These are phyloP conservation scores for Bimastos eiseni DNA, from an alignment of 2,888 invertebrate genomes.

Conservation along the genomic window DNA sequence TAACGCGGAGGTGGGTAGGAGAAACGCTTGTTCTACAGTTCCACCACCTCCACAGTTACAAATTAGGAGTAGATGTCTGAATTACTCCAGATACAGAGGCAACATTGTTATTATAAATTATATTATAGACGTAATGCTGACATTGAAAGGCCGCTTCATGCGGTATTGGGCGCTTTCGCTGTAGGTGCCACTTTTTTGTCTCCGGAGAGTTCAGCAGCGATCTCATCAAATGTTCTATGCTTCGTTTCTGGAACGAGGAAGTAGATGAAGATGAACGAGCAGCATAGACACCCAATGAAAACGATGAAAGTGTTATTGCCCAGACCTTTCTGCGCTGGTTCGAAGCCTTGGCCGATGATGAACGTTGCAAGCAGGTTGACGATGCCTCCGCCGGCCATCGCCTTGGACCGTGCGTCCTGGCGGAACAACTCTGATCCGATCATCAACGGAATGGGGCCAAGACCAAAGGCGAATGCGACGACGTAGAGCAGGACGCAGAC, in stretches of 20 bases:
- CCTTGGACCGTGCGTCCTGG: conserved; percentile 80
- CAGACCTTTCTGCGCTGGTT: conserved; percentile 59
- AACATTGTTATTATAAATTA: too few relatives aligned
- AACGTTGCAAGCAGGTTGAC: conserved; percentile 98
- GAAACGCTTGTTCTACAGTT: too few relatives aligned
- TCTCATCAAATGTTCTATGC: conserved; percentile 59
- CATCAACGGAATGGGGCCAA: conserved; percentile 91
- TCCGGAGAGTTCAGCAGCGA: conserved; percentile 62
- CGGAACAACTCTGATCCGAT: conserved; percentile 90
- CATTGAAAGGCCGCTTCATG: too few relatives aligned
- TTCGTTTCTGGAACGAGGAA: conserved; percentile 61
- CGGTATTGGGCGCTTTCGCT: not conserved
- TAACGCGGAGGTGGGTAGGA: too few relatives aligned
- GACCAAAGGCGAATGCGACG: conserved; percentile 86
- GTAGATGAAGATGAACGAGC: conserved; percentile 55
- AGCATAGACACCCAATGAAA: conserved; percentile 54
- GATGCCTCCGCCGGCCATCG: conserved; percentile 81
- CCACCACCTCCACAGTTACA: too few relatives aligned
- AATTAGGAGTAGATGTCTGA: too few relatives aligned
- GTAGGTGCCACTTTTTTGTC: not conserved
- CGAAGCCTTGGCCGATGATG: conserved; percentile 93
- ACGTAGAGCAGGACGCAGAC: conserved; percentile 79
- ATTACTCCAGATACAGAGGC: too few relatives aligned
- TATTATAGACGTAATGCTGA: too few relatives aligned
- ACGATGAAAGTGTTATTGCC: conserved; percentile 57